Percentiles rank a stretch among this genome's conserved stretches.
Conservation (phyloP, 2,888 invertebrate genomes). For the Neria commutata region DNA sequence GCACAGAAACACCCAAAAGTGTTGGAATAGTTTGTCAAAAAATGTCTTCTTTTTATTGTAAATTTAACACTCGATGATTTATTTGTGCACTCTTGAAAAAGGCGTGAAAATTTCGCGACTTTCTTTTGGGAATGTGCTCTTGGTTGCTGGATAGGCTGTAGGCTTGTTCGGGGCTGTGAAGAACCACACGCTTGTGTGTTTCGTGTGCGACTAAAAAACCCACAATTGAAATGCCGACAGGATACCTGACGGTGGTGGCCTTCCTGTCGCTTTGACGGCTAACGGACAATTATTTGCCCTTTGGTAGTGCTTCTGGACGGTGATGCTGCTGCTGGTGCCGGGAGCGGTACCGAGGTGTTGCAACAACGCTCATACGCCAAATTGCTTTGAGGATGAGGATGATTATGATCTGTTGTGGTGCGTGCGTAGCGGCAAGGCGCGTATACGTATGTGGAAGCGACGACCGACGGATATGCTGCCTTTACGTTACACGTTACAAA, state of each 20-base stretch:
- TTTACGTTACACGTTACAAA: background rate
- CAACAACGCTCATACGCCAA: no score
- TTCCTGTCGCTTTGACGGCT: slow-evolving; percentile 8
- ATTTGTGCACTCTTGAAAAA: background rate
- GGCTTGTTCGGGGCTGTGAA: slow-evolving; percentile 19
- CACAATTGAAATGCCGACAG: slow-evolving; percentile 37
- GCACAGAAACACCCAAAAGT: background rate
- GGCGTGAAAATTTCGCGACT: slow-evolving; percentile 6
- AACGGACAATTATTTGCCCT: slow-evolving; percentile 1
- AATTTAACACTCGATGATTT: slow-evolving; percentile 23
- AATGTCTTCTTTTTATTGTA: slow-evolving; percentile 2
- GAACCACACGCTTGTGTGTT: slow-evolving; percentile 58
- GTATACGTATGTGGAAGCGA: slow-evolving; percentile 7
- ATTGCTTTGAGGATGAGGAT: background rate
- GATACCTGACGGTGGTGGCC: no score
- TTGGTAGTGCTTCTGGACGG: background rate
- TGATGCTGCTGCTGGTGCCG: slow-evolving; percentile 5
- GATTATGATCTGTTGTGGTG: no score
- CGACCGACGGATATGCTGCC: slow-evolving; percentile 32
- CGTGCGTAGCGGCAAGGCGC: slow-evolving; percentile 10
- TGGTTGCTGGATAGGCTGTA: slow-evolving; percentile 16
- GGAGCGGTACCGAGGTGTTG: no score
- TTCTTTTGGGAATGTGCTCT: slow-evolving; percentile 13
- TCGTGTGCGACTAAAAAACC: slow-evolving; percentile 58
- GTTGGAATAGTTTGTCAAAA: background rate